These are phyloP conservation scores for Lacerta agilis DNA, from an alignment of 2,797 vertebrate species.

Conservation along the genomic window DNA sequence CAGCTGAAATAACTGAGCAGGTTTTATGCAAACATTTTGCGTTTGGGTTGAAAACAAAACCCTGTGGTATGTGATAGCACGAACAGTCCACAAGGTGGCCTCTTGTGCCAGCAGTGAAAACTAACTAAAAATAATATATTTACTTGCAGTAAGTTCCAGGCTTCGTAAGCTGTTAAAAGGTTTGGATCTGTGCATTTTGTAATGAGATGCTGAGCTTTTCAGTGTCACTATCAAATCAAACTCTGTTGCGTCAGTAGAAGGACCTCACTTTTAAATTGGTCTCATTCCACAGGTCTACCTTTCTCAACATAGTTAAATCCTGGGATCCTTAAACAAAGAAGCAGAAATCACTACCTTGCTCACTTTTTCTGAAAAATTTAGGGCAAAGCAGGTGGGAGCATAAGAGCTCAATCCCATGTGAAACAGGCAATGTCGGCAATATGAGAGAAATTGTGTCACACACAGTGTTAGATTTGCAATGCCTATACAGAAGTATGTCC, in stretches of 20 bases:
- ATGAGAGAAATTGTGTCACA: background rate
- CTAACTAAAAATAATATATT: background rate
- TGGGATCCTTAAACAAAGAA: background rate
- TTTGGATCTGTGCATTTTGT: background rate
- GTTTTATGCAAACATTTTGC: no score
- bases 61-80: background rate
- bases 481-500: background rate
- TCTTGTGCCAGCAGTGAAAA: constrained; percentile 18
- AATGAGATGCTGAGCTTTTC: background rate
- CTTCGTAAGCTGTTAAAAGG: background rate
- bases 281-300: background rate
- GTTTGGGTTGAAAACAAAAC: background rate
- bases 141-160: background rate
- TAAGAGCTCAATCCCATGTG: background rate
- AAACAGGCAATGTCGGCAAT: background rate
- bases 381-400: background rate
- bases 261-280: background rate
- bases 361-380: background rate
- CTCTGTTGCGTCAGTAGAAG: background rate
- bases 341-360: no score
- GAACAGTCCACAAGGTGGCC: constrained; percentile 57
- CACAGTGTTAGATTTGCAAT: background rate
- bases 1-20: background rate
- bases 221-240: background rate
- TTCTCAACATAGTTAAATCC: background rate